phyloP scores from a whole-genome alignment of 2,797 vertebrate species.

The Manis crassicaudata region DNA sequence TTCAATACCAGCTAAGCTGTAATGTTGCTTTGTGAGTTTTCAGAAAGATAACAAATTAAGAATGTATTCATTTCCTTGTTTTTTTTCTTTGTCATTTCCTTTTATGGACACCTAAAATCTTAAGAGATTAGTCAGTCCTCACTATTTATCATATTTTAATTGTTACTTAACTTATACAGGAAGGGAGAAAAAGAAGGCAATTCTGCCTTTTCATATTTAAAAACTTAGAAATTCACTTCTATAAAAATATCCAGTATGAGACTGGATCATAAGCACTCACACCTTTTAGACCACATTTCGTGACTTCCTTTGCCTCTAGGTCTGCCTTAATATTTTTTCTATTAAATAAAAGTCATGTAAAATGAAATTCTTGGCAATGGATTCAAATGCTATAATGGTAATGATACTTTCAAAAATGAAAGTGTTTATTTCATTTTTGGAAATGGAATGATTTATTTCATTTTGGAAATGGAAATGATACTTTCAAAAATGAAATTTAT shows the following conservation, averaged over 20 bases:
- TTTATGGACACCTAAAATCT: neutral
- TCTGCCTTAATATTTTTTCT: neutral
- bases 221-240: neutral
- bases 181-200: neutral
- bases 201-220: neutral
- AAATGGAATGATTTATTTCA: too few relatives aligned
- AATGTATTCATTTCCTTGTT: neutral
- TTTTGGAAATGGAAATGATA: neutral
- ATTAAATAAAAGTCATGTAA: neutral
- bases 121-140: neutral
- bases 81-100: neutral
- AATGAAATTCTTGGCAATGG: neutral
- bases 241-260: neutral
- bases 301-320: neutral
- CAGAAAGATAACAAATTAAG: slow-evolving; percentile 45
- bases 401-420: neutral
- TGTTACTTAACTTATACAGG: neutral
- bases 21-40: slow-evolving; percentile 37
- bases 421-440: too few relatives aligned
- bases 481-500: neutral
- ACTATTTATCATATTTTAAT: neutral
- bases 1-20: slow-evolving; percentile 16
- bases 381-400: neutral
- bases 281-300: neutral
- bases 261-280: neutral